Base-by-base conservation (phyloP, 1,140 invertebrate species). In the Micrasema longulum region DNA sequence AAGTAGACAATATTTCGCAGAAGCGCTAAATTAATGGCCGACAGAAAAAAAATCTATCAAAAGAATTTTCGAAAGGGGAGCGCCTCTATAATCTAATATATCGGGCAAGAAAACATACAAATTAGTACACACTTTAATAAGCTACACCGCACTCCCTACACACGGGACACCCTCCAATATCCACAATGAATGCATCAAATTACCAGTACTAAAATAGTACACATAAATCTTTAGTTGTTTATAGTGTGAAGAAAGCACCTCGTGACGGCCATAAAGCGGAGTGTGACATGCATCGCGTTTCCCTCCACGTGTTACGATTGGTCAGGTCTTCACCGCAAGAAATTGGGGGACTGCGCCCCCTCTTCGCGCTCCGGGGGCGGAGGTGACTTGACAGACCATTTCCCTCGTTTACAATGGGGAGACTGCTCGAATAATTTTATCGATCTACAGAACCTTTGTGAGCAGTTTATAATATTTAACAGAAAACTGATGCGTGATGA, bases 271-370 rank as follows among this genome's bases (percentile, higher is more conserved):
- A 16, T 23, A 26, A 35, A 14, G 18, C 7, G 14, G 12, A n/a
- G 20, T 23, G 36, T 31, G 14, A 20, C 36, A 9, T 23, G 36
- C 7, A 48, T 10, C 2, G 16, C 5, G 22, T 55, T 41, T 16
- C 55, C 55, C 35, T 41, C 55, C 0, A 22, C 14, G 35, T 38
- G 10, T 2, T 18, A 18, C 36, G 12, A 38, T 20, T 38, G 55
- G 55, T 60, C 55, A 60, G n/a, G 55, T 60, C 35, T 31, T 60
- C 55, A 60, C 14, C 53, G 53, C 53, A 60, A 60, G 53, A 18
- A 60, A 60, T 55, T 41, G 41, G 55, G 55, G 55, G 36, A 60
- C 31, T 12, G 3, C 3, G 36, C 20, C 16, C 7, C 31, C 55
- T 38, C n/a, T 31, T 31, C 48, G 18, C 12, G 50, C 50, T 18